Evolutionary conservation across 1,140 invertebrate genomes (phyloP).

Genomic region (Macrotrachela quadricornifera): DNA sequence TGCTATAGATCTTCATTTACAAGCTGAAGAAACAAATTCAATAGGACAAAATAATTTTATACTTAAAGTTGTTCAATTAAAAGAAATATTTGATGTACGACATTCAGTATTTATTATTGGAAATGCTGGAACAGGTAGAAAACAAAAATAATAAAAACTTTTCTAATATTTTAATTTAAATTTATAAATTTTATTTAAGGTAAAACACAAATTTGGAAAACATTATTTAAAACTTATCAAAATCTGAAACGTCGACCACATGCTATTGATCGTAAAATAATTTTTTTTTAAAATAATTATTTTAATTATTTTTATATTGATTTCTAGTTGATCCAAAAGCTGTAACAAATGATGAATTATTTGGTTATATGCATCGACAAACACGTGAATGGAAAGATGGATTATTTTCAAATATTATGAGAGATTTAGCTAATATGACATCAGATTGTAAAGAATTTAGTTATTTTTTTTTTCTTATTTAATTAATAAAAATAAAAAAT

Average conservation of each 20-base stretch:
- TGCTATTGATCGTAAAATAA: not conserved
- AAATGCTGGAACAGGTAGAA: slow-evolving; percentile 26
- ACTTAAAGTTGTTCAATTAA: not conserved
- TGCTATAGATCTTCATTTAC: not conserved
- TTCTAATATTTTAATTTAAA: not conserved
- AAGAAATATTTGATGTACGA: not conserved
- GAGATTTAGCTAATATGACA: not conserved
- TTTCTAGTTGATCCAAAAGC: not conserved
- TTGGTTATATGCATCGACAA: not conserved
- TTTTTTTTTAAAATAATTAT: too few species aligned
- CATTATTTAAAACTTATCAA: not conserved
- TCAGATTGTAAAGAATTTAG: slow-evolving; percentile 33
- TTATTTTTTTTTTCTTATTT: too few species aligned
- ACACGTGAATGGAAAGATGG: not conserved
- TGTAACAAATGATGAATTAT: not conserved
- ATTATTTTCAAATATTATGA: not conserved
- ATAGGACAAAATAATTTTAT: not conserved
- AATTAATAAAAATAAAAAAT: too few species aligned
- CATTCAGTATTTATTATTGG: not conserved
- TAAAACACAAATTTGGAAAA: not conserved
- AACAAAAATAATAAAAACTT: slow-evolving; percentile 15
- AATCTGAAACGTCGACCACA: not conserved
- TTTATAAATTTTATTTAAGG: not conserved
- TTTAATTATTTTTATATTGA: too few species aligned
- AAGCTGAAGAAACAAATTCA: not conserved